phyloP scores from a whole-genome alignment of 2,888 invertebrate species.

The Drosophila quasianomalipes region DNA sequence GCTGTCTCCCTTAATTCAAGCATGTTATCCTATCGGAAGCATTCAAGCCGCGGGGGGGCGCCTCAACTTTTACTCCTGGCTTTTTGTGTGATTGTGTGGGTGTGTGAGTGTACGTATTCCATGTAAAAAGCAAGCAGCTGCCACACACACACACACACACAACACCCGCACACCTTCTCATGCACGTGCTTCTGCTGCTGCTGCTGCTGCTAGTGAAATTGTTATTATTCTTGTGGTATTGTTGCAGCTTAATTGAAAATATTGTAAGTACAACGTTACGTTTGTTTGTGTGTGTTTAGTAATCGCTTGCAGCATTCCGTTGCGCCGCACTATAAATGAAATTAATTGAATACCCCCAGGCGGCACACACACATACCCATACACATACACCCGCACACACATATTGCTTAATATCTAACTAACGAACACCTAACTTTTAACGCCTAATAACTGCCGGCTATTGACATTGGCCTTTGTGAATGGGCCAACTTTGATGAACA shows the following conservation, averaged over 20 bases:
- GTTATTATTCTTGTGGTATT: slow-evolving; percentile 78
- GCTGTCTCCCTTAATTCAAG: slow-evolving; percentile 28
- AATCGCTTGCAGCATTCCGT: slow-evolving; percentile 60
- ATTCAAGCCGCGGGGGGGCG: slow-evolving; percentile 43
- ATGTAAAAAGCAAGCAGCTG: slow-evolving; percentile 20
- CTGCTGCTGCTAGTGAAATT: slow-evolving; percentile 63
- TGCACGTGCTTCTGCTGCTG: slow-evolving; percentile 25
- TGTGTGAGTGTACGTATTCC: not conserved
- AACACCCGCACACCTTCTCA: slow-evolving; percentile 8
- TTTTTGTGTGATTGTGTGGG: not conserved
- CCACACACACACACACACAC: slow-evolving; percentile 10
- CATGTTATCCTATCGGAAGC: slow-evolving; percentile 30
- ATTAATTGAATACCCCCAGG: slow-evolving; percentile 70
- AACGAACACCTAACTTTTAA: slow-evolving; percentile 56
- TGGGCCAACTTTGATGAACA: slow-evolving; percentile 23
- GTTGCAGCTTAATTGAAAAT: slow-evolving; percentile 80
- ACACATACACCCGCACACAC: slow-evolving; percentile 8
- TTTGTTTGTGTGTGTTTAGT: slow-evolving; percentile 53
- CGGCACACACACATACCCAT: slow-evolving; percentile 27
- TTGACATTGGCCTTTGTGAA: slow-evolving; percentile 34
- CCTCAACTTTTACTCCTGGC: slow-evolving; percentile 9
- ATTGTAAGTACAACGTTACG: slow-evolving; percentile 63
- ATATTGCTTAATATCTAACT: slow-evolving; percentile 38
- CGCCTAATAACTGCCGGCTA: slow-evolving; percentile 69
- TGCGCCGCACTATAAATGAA: slow-evolving; percentile 70